Percentiles rank a stretch among this genome's conserved stretches.
Evolutionary conservation across 2,113 vertebrate species (phyloP).

Genomic region (Alethe castanea): DNA sequence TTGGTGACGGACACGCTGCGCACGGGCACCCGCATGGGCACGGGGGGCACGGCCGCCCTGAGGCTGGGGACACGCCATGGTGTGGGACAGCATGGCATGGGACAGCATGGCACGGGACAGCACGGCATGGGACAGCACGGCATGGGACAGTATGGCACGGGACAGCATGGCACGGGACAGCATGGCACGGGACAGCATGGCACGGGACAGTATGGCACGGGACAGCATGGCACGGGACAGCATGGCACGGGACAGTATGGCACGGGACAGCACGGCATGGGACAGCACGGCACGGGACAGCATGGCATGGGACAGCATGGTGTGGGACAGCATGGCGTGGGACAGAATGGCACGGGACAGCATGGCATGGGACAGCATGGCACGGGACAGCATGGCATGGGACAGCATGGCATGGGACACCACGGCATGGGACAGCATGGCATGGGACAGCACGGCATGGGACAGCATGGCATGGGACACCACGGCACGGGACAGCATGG

Average conservation of each 20-base stretch:
- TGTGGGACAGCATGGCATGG: fast-evolving
- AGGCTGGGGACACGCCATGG: slow-evolving; percentile 58
- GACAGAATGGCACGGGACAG: too few species aligned
- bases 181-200: too few species aligned
- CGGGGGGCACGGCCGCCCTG: slow-evolving; percentile 61
- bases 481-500: fast-evolving
- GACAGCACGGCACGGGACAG: too few species aligned
- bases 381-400: too few species aligned
- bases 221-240: not conserved
- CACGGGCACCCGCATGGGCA: slow-evolving; percentile 89
- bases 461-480: too few species aligned
- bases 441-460: too few species aligned
- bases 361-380: too few species aligned
- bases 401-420: too few species aligned
- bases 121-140: fast-evolving
- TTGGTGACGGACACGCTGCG: slow-evolving; percentile 91
- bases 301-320: too few species aligned
- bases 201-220: fast-evolving
- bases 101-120: not conserved
- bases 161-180: too few species aligned
- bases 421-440: too few species aligned
- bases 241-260: fast-evolving
- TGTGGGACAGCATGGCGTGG: fast-evolving
- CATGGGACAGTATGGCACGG: fast-evolving
- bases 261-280: fast-evolving